phyloP scores from a whole-genome alignment of 92 coral and sea anemone species.

The Pocillopora meandrina region DNA sequence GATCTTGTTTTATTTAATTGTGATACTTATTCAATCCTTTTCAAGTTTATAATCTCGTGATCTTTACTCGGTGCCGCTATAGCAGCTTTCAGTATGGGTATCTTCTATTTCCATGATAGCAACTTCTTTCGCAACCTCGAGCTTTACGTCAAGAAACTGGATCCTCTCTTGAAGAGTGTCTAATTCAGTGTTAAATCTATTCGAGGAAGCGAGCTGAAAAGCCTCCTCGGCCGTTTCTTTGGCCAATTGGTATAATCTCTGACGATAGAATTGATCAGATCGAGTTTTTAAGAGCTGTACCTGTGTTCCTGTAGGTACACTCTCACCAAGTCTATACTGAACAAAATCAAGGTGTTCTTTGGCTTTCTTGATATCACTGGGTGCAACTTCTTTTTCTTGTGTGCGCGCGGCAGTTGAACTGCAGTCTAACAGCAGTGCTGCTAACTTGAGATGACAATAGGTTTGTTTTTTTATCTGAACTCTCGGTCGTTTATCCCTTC shows the following conservation, averaged over 20 bases:
- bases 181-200: background rate
- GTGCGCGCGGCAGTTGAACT: background rate
- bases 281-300: background rate
- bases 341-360: constrained; percentile 8
- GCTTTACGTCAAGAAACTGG: no score
- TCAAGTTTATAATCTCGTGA: no score
- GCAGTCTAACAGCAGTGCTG: constrained; percentile 29
- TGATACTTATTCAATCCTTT: no score
- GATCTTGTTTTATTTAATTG: no score
- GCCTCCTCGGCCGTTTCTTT: background rate
- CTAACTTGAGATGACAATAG: background rate
- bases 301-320: background rate
- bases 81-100: no score
- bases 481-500: background rate
- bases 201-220: background rate
- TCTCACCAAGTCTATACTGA: background rate
- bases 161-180: no score
- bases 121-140: no score
- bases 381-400: background rate
- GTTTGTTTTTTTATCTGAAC: constrained; percentile 1
- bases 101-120: no score
- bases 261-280: no score
- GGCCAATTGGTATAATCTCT: no score
- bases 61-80: no score
- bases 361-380: constrained; percentile 11